phyloP scores from a whole-genome alignment of 2,113 vertebrate species.

The Gavialis gangeticus region DNA sequence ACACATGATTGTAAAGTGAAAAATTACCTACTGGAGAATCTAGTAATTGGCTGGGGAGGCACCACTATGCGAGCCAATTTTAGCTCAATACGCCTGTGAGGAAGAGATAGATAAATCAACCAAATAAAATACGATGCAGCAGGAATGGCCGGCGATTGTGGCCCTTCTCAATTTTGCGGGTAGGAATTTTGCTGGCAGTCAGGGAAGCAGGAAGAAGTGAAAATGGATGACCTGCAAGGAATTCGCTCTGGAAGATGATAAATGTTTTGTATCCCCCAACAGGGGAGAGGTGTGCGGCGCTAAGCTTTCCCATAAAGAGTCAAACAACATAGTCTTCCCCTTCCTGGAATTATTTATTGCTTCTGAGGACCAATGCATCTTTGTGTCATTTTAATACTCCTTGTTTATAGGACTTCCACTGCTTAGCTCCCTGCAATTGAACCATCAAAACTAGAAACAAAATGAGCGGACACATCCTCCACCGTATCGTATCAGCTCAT shows the following conservation, averaged over 20 bases:
- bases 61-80: not conserved
- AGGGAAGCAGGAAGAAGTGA: not conserved
- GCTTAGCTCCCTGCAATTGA: not conserved
- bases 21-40: slow-evolving; percentile 40
- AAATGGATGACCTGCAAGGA: not conserved
- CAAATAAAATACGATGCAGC: not conserved
- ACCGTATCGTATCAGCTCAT: not conserved
- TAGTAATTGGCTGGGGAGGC: not conserved
- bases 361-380: not conserved
- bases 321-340: fast-evolving
- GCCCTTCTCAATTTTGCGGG: not conserved
- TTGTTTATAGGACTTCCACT: not conserved
- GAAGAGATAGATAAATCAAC: slow-evolving; percentile 53
- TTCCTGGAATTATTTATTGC: not conserved
- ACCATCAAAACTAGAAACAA: not conserved
- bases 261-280: not conserved
- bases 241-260: not conserved
- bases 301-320: not conserved
- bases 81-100: slow-evolving; percentile 14
- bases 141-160: not conserved
- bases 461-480: not conserved
- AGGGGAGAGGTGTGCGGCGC: not conserved
- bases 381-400: not conserved
- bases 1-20: slow-evolving; percentile 7
- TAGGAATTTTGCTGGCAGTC: not conserved